Conservation (phyloP, 2,113 vertebrate genomes). For the Corynorhinus townsendii region DNA sequence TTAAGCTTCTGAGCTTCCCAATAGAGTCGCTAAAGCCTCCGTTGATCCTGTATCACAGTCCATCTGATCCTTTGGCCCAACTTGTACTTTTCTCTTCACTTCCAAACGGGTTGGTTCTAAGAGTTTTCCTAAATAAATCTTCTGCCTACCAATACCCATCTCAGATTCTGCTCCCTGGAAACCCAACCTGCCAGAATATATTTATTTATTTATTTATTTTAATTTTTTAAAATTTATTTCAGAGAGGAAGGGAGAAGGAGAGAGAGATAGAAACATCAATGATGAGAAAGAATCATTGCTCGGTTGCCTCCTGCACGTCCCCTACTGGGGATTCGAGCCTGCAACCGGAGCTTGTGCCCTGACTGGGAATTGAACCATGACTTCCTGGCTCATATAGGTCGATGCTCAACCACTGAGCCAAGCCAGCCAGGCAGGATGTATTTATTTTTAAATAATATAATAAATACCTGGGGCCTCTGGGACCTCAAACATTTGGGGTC, state of each 20-base stretch:
- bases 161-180: not conserved
- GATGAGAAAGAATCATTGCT: too few relatives aligned
- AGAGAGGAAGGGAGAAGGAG: too few relatives aligned
- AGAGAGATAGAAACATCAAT: too few relatives aligned
- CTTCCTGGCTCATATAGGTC: too few relatives aligned
- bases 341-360: too few relatives aligned
- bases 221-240: too few relatives aligned
- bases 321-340: too few relatives aligned
- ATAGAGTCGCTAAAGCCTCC: not conserved
- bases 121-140: not conserved
- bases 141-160: not conserved
- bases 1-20: not conserved
- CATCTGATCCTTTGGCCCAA: not conserved
- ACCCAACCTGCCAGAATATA: not conserved
- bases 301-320: too few relatives aligned
- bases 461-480: not conserved
- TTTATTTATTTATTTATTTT: too few relatives aligned
- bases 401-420: too few relatives aligned
- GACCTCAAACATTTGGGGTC: not conserved
- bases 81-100: not conserved
- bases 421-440: not conserved
- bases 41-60: not conserved
- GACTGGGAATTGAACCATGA: too few relatives aligned
- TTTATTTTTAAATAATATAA: not conserved
- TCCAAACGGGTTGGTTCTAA: not conserved